Evolutionary conservation across 2,888 invertebrate species (phyloP).

Genomic region (Mycogona germanica): DNA sequence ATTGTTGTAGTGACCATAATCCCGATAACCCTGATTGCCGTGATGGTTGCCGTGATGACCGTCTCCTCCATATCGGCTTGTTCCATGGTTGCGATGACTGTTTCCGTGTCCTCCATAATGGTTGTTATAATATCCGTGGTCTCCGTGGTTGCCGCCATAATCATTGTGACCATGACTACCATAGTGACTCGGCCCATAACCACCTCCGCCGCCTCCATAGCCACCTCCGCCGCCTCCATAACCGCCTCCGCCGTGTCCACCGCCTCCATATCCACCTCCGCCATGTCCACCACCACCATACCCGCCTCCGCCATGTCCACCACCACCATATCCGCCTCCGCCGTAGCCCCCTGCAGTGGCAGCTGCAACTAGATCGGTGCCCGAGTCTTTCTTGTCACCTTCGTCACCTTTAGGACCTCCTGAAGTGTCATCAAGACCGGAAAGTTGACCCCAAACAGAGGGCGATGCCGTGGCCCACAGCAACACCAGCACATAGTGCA

Average conservation of each 20-base stretch:
- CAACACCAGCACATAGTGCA: too few species aligned
- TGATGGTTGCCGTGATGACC: slow-evolving; percentile 38
- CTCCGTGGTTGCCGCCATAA: slow-evolving; percentile 44
- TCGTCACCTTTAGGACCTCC: too few species aligned
- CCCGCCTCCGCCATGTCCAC: slow-evolving; percentile 3
- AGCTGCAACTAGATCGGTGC: background rate
- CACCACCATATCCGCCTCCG: background rate
- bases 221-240: slow-evolving; percentile 26
- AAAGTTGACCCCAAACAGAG: background rate
- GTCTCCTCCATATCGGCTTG: slow-evolving; percentile 42
- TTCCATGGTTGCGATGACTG: slow-evolving; percentile 21
- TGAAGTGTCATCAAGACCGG: background rate
- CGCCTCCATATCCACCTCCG: slow-evolving; percentile 47
- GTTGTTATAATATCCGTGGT: slow-evolving; percentile 39
- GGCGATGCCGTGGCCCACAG: too few species aligned
- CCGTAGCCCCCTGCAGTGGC: background rate
- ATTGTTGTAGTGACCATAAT: slow-evolving; percentile 64
- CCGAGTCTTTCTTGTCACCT: too few species aligned
- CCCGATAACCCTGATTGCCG: slow-evolving; percentile 53
- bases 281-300: slow-evolving; percentile 10
- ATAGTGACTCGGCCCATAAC: slow-evolving; percentile 29
- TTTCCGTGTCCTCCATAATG: slow-evolving; percentile 33
- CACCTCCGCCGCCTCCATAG: slow-evolving; percentile 27
- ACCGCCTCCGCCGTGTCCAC: slow-evolving; percentile 9
- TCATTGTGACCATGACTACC: slow-evolving; percentile 42